Base-by-base conservation (phyloP, 2,113 vertebrate species). In the Marmota flaviventris region DNA sequence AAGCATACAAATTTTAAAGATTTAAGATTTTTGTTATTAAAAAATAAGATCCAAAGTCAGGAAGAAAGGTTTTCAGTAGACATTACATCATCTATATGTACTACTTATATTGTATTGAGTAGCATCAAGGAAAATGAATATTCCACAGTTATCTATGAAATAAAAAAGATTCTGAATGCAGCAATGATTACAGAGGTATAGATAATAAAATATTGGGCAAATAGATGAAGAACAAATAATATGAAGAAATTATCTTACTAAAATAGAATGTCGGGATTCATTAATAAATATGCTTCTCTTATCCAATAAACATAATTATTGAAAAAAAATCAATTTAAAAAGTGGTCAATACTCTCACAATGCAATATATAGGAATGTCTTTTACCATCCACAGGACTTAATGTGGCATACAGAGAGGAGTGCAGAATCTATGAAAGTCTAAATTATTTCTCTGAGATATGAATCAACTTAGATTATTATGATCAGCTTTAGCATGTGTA, bases 21-120 rank as follows among this genome's bases (percentile, higher is more conserved):
- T 93, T 89, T 95, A 93, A 95, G 39, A 95, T 72, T 93, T 94
- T 51, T 51, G 48, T 51, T 12, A 92, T 18, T 14, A 42, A 65
- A 16, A 65, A 63, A 20, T 87, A 39, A 94, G 8, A 91, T 5
- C 16, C 13, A 94, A 53, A 76, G 48, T 29, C 77, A 65, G 11
- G 27, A 82, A 87, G 12, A 10, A 6, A 24, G 75, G 96, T 97
- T 97, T 13, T 29, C 8, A 63, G 81, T 0, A 39, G 5, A 6
- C n/a, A 61, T 88, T 48, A 75, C 7, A 61, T 77, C 58, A 96
- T 16, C 45, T 96, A 63, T 16, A 70, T 39, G 17, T 37, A 84
- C 67, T 81, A 77, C 61, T 90, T 94, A 76, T 32, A 79, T 51
- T 92, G 12, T n/a, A 51, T 56, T 85, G 72, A 96, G 27, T 72